Conservation (phyloP, 2,797 vertebrate genomes). For the Staurois parvus region DNA sequence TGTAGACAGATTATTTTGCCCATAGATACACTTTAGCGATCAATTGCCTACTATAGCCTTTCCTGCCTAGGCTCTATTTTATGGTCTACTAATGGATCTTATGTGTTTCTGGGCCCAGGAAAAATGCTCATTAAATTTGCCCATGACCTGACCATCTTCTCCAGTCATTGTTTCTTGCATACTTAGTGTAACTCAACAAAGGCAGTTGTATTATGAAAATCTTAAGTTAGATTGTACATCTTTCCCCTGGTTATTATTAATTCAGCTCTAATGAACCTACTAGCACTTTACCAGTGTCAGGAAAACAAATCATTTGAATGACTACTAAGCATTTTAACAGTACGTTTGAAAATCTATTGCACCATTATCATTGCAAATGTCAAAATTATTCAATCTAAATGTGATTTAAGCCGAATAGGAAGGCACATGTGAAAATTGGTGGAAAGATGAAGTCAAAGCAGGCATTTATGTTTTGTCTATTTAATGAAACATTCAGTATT, state of each 20-base stretch:
- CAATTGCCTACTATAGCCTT: too few species aligned
- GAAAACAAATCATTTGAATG: conserved; percentile 45
- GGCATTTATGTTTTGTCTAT: conserved; percentile 26
- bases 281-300: conserved; percentile 24
- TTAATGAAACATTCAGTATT: conserved; percentile 19
- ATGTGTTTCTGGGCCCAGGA: background rate
- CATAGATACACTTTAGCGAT: too few species aligned
- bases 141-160: background rate
- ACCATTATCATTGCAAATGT: conserved; percentile 16
- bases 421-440: conserved; percentile 10
- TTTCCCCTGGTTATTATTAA: conserved; percentile 27
- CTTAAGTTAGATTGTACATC: background rate
- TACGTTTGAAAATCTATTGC: conserved; percentile 34
- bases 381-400: conserved; percentile 45
- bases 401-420: background rate
- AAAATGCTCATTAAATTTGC: background rate
- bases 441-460: conserved; percentile 33
- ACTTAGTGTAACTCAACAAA: background rate
- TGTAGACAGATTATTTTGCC: too few species aligned
- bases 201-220: background rate
- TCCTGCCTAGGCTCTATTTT: background rate
- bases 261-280: conserved; percentile 46
- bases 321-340: conserved; percentile 36
- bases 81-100: background rate
- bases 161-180: background rate